Evolutionary conservation across 2,113 vertebrate species (phyloP).

Genomic region (Tretioscincus oriximinensis): DNA sequence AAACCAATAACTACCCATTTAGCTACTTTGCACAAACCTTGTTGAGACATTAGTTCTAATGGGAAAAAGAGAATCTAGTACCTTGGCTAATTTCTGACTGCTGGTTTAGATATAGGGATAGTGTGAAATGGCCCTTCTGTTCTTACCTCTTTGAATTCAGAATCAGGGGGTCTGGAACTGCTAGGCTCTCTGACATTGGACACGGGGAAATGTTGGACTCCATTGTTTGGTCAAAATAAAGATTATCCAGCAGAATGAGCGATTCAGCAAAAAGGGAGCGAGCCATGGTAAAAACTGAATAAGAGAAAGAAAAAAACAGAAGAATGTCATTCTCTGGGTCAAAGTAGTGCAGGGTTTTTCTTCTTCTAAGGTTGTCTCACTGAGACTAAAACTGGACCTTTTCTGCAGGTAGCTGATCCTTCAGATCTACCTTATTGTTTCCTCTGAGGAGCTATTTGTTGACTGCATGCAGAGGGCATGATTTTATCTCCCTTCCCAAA

Average conservation of each 20-base stretch:
- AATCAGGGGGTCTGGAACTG: background rate
- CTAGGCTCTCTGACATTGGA: conserved; percentile 4
- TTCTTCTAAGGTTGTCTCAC: background rate
- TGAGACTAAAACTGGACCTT: conserved; percentile 11
- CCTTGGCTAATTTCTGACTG: no score
- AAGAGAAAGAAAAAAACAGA: conserved; percentile 1
- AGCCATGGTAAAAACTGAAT: background rate
- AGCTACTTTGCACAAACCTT: background rate
- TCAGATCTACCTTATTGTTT: conserved; percentile 35
- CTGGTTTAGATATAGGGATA: no score
- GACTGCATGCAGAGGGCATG: conserved; percentile 8
- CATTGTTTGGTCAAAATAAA: conserved; percentile 14
- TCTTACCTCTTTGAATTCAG: no score
- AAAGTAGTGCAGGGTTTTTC: background rate
- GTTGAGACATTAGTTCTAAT: background rate
- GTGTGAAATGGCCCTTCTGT: no score
- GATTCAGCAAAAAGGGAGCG: background rate
- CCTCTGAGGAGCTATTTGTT: conserved; percentile 7
- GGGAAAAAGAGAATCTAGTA: no score
- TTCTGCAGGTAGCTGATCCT: conserved; percentile 1
- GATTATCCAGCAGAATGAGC: background rate
- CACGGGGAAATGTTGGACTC: background rate
- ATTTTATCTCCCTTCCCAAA: conserved; percentile 18
- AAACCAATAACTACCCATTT: background rate
- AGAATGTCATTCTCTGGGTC: conserved; percentile 16